Percentiles rank a stretch among this genome's conserved stretches.
Evolutionary conservation across 35 echinoderm and acorn worm genomes (phyloP).

Genomic region (Acanthaster planci): DNA sequence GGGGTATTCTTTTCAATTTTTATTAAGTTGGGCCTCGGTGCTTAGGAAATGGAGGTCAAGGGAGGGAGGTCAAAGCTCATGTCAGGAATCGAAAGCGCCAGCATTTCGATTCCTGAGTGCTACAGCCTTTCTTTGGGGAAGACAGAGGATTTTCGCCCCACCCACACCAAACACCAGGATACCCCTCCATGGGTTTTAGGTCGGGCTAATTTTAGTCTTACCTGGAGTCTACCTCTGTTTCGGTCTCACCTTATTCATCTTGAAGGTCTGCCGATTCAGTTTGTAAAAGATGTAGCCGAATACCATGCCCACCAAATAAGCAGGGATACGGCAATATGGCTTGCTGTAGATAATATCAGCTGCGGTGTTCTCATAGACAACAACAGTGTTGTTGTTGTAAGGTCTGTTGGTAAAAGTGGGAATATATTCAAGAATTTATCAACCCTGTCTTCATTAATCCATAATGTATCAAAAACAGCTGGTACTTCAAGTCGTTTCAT

Average conservation of each 20-base stretch:
- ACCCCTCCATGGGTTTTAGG: neutral
- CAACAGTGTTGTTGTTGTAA: constrained; percentile 10
- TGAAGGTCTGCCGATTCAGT: constrained; percentile 18
- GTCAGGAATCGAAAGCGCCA: neutral
- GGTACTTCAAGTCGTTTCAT: too few relatives aligned
- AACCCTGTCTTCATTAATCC: too few relatives aligned
- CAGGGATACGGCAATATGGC: constrained; percentile 42
- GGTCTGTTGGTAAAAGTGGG: neutral
- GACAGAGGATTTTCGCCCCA: neutral
- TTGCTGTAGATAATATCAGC: constrained; percentile 50
- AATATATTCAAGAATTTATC: too few relatives aligned
- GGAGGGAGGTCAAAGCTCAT: neutral
- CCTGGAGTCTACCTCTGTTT: too few relatives aligned
- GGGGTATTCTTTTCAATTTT: too few relatives aligned
- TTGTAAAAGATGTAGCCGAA: constrained; percentile 48
- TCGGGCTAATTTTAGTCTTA: neutral
- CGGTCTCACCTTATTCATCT: constrained; percentile 14
- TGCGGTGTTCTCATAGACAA: neutral
- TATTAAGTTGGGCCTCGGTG: too few relatives aligned
- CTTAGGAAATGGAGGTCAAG: too few relatives aligned
- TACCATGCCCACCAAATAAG: constrained; percentile 58
- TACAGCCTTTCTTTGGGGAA: neutral
- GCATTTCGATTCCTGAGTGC: neutral
- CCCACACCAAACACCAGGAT: neutral
- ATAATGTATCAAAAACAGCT: too few relatives aligned